Evolutionary conservation across 1,140 invertebrate species (phyloP), one percentile per base, ranked within the genome.

Genomic region (Drosophila bocqueti): DNA sequence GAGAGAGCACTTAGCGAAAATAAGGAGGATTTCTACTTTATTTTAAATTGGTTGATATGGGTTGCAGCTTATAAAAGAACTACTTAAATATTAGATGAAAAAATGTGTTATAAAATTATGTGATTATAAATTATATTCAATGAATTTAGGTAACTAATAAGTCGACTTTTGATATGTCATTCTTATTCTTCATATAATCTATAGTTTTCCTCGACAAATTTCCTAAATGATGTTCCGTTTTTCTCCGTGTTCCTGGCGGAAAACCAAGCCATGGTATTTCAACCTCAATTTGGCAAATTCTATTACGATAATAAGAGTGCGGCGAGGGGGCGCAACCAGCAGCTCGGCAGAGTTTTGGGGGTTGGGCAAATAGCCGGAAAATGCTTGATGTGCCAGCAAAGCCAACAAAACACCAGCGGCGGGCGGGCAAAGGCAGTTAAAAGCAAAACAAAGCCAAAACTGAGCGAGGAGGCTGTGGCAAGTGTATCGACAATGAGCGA

Each of bases 201-300:
- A 18, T 55, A 11, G 4, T n/a, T 26, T 24, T 6, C 13, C 15
- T 36, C 11, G 3, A 2, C 7, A 10, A 57, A 38, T 21, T 15
- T 26, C 31, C n/a, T 7, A 62, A 26, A 50, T 18, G 0, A 0
- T 6, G 1, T 4, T 16, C 11, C 3, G 1, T 34, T 31, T 31
- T 46, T 36, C 36, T 67, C 24, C 15, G 10, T 15, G 49, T 67
- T 34, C 34, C 26, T 9, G 6, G 52, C 16, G 21, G 29, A 42
- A 54, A 71, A 46, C 49, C 29, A 68, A 55, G 67, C 67, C 62
- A 76, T 81, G 81, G 85, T 68, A 92, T 92, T 92, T 92, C 91
- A 92, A 92, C 91, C 91, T 92, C 91, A 92, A 92, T 92, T 92
- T 91, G 91, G 81, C 86, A 91, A 92, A 92, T 92, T 92, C 91